phyloP scores from a whole-genome alignment of 92 coral and sea anemone genomes.

The Phenganax stokvisi region DNA sequence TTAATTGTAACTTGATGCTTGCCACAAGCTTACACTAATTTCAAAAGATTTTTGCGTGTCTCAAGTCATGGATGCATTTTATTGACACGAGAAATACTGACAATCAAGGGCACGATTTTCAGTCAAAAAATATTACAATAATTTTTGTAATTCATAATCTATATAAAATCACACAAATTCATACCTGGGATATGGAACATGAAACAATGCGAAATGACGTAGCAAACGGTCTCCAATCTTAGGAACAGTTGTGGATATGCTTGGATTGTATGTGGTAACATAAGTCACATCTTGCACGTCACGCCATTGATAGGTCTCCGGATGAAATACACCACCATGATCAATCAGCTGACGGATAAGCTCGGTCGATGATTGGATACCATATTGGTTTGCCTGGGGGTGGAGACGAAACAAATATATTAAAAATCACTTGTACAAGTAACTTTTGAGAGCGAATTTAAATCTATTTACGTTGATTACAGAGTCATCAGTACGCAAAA shows the following conservation, averaged over 20 bases:
- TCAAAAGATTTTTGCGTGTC: too few relatives aligned
- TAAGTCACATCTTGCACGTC: conserved; percentile 86
- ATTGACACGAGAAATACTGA: too few relatives aligned
- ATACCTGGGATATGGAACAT: conserved; percentile 88
- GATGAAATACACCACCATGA: conserved; percentile 96
- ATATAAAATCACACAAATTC: background rate
- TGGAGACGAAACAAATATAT: background rate
- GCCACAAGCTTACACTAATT: too few relatives aligned
- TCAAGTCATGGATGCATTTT: too few relatives aligned
- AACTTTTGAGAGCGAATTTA: too few relatives aligned
- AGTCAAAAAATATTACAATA: too few relatives aligned
- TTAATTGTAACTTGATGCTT: too few relatives aligned
- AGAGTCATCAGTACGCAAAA: too few relatives aligned
- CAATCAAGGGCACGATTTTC: too few relatives aligned
- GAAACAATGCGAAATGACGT: conserved; percentile 91
- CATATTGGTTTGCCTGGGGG: conserved; percentile 56
- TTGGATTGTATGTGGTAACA: conserved; percentile 85
- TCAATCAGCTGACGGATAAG: conserved; percentile 94
- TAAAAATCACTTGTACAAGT: too few relatives aligned
- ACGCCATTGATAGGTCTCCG: conserved; percentile 89
- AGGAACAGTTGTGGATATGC: conserved; percentile 81
- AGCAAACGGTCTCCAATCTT: conserved; percentile 72
- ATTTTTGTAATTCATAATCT: too few relatives aligned
- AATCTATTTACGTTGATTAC: too few relatives aligned
- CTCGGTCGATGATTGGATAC: conserved; percentile 87